A percentile compares a stretch with the other conserved stretches of the same genome.
These are phyloP conservation scores for Saxidomus purpurata DNA, from an alignment of 1,140 invertebrate species.

Conservation along the genomic window DNA sequence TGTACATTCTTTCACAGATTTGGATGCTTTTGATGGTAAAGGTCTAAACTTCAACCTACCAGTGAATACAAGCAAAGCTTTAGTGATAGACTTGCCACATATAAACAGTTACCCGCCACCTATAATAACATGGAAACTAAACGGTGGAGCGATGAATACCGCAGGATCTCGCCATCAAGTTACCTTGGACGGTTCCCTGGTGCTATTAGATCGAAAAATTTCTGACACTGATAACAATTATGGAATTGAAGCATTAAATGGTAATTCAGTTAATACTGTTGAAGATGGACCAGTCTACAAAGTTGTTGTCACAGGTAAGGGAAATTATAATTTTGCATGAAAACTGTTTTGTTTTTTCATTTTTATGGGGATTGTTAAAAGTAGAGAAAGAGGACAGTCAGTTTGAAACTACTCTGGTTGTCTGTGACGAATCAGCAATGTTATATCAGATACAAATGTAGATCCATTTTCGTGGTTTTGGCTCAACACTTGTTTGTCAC, in stretches of 20 bases:
- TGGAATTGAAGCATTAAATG: constrained; percentile 48
- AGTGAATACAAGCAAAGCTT: not conserved
- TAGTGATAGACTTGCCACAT: constrained; percentile 38
- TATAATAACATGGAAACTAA: constrained; percentile 50
- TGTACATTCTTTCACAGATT: too few relatives aligned
- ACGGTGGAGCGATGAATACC: not conserved
- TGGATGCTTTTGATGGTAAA: constrained; percentile 13
- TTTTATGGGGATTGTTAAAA: too few relatives aligned
- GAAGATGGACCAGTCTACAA: constrained; percentile 33
- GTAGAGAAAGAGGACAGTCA: too few relatives aligned
- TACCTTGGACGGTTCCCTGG: constrained; percentile 48
- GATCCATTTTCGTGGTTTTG: too few relatives aligned
- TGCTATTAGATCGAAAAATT: constrained; percentile 36
- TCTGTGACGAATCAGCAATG: too few relatives aligned
- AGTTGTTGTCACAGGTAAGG: constrained; percentile 55
- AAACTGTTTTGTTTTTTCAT: too few relatives aligned
- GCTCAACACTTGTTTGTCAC: too few relatives aligned
- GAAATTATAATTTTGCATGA: not conserved
- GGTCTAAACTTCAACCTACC: not conserved
- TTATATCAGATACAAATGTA: too few relatives aligned
- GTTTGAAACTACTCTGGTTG: too few relatives aligned
- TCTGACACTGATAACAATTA: constrained; percentile 28
- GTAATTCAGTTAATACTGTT: not conserved
- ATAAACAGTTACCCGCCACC: constrained; percentile 49
- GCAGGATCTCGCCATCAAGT: constrained; percentile 33